Base-by-base conservation (phyloP, 2,888 invertebrate species). In the Ormyrus rosae region DNA sequence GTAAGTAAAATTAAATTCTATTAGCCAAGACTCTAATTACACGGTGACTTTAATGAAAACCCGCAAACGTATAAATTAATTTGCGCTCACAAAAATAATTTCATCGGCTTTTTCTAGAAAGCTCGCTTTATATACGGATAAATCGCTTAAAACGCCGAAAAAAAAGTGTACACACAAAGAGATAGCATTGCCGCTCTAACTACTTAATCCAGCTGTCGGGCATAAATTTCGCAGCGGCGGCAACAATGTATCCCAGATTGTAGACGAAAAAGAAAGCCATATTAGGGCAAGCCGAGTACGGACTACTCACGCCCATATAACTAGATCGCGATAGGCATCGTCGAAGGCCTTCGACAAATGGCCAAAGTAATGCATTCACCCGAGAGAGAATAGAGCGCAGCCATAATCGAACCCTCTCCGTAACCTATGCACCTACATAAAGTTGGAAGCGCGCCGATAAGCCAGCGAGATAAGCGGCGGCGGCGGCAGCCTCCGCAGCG, bases 261-360 rank as follows among this genome's bases (percentile, higher is more conserved):
- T 10, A 13, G 13, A 9, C 11, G 51, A 74, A 61, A 69, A 34
- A 50, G 67, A 60, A 55, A 65, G 46, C 50, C 71, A 71, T 10
- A 79, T 79, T 73, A 50, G 50, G 45, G 69, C 63, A 69, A 63
- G 63, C 6, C 8, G 5, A 46, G 46, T 9, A 67, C 19, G 8
- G 34, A 3, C 8, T 13, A 34, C 69, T 63, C 58, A 48, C 10
- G 48, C 53, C 55, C 72, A 46, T 4, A 34, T 46, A 70, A 73
- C 68, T 9, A 70, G 74, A 53, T 69, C 19, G 46, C 65, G 74
- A 74, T 80, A 80, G 75, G 65, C 48, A 73, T 68, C 63, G 50
- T 5, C 19, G 46, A 6, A 6, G 13, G 9, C n/a, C 71, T n/a
- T 19, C 67, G 80, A 80, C 75, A 72, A 80, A 76, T 80, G 71